Percentiles rank a stretch among this genome's conserved stretches.
phyloP scores from a whole-genome alignment of 2,888 invertebrate genomes.

The Polydrusus pterygomalis region DNA sequence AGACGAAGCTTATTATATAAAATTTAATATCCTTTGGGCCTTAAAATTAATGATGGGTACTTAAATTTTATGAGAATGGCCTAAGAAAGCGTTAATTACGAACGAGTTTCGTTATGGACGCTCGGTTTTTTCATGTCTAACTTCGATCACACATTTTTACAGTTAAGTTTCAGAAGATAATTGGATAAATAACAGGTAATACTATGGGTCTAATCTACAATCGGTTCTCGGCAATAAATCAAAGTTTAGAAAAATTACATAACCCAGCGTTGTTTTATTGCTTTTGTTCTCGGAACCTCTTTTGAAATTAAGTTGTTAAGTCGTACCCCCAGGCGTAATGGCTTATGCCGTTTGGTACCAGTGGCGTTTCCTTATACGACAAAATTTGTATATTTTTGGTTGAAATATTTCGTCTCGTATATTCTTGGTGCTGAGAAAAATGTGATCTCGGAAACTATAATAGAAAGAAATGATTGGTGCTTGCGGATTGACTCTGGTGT shows the following conservation, averaged over 20 bases:
- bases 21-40: neutral
- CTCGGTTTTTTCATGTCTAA: neutral
- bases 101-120: neutral
- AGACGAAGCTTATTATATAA: neutral
- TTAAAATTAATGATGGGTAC: slow-evolving; percentile 19
- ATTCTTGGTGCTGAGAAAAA: neutral
- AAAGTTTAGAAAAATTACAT: slow-evolving; percentile 42
- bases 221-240: slow-evolving; percentile 38
- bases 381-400: too few relatives aligned
- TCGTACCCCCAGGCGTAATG: slow-evolving; percentile 29
- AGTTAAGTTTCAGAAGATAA: slow-evolving; percentile 16
- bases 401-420: too few relatives aligned
- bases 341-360: slow-evolving; percentile 36
- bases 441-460: too few relatives aligned
- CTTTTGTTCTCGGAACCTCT: slow-evolving; percentile 48
- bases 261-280: slow-evolving; percentile 36
- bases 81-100: slow-evolving; percentile 16
- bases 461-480: too few relatives aligned
- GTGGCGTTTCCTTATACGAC: slow-evolving; percentile 27
- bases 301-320: slow-evolving; percentile 52
- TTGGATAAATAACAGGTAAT: slow-evolving; percentile 28
- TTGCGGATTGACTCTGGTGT: too few relatives aligned
- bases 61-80: slow-evolving; percentile 21
- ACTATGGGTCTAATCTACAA: slow-evolving; percentile 22
- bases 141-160: slow-evolving; percentile 10